A percentile compares a stretch with the other conserved stretches of the same genome.
Conservation (phyloP, 1,140 invertebrate species). For the Caerostris extrusa region DNA sequence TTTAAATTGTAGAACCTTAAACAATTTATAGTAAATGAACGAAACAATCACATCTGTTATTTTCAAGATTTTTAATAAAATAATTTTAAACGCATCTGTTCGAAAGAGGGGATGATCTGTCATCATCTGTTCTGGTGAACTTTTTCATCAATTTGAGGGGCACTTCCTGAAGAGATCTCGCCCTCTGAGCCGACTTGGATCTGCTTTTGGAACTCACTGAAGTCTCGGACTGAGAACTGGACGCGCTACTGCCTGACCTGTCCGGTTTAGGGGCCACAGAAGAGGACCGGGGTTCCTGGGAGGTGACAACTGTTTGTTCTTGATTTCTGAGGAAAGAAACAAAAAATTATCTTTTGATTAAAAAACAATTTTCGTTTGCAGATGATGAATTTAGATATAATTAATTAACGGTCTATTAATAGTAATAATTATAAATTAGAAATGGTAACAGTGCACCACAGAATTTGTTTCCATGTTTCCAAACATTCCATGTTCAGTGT, state of each 20-base stretch:
- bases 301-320: constrained; percentile 59
- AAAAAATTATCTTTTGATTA: background rate
- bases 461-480: too few species aligned
- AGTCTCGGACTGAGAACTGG: constrained; percentile 69
- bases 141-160: constrained; percentile 54
- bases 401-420: too few species aligned
- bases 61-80: background rate
- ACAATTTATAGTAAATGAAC: too few species aligned
- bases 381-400: too few species aligned
- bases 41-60: background rate
- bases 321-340: constrained; percentile 32
- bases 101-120: background rate
- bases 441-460: too few species aligned
- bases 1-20: too few species aligned
- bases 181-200: constrained; percentile 45
- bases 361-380: too few species aligned
- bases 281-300: background rate
- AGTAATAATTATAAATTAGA: background rate
- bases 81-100: background rate
- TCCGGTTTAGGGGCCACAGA: constrained; percentile 10
- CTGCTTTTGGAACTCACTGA: background rate
- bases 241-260: constrained; percentile 11
- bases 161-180: constrained; percentile 42
- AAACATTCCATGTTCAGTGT: too few species aligned
- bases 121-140: constrained; percentile 56